A percentile compares a stretch with the other conserved stretches of the same genome.
Conservation (phyloP, 2,888 invertebrate genomes). For the Holacanthella duospinosa region DNA sequence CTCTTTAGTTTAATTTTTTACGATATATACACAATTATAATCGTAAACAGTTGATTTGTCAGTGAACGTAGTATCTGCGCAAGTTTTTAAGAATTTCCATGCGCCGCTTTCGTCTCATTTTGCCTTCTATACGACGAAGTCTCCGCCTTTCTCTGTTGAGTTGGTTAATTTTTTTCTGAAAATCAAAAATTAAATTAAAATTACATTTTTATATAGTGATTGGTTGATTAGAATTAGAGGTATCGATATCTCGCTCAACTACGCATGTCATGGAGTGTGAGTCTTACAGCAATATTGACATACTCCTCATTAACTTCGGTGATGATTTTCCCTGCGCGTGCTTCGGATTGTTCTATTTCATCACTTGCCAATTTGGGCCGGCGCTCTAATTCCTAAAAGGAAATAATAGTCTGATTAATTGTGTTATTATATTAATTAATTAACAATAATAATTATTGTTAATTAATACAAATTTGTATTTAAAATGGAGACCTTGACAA, state of each 20-base stretch:
- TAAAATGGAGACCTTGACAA: too few species aligned
- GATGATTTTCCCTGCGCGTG: not conserved
- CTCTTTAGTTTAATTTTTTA: not conserved
- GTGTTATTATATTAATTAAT: too few species aligned
- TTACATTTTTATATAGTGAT: not conserved
- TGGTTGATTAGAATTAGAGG: too few species aligned
- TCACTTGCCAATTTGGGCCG: too few species aligned
- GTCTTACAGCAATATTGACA: not conserved
- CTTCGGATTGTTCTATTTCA: too few species aligned
- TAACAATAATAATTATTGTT: too few species aligned
- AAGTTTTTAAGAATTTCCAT: not conserved
- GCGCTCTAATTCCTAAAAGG: too few species aligned
- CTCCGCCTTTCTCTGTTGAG: not conserved
- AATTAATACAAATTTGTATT: too few species aligned
- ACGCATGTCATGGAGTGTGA: too few species aligned
- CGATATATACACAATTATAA: not conserved
- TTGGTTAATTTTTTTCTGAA: not conserved
- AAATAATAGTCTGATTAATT: too few species aligned
- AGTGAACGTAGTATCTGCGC: not conserved
- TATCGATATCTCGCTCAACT: too few species aligned
- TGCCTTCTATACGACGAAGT: not conserved
- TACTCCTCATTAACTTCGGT: not conserved
- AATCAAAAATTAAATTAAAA: not conserved
- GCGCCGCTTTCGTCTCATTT: not conserved
- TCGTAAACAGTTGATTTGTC: not conserved